These are phyloP conservation scores for Acleris laterana DNA, from an alignment of 2,888 invertebrate species.

Conservation along the genomic window DNA sequence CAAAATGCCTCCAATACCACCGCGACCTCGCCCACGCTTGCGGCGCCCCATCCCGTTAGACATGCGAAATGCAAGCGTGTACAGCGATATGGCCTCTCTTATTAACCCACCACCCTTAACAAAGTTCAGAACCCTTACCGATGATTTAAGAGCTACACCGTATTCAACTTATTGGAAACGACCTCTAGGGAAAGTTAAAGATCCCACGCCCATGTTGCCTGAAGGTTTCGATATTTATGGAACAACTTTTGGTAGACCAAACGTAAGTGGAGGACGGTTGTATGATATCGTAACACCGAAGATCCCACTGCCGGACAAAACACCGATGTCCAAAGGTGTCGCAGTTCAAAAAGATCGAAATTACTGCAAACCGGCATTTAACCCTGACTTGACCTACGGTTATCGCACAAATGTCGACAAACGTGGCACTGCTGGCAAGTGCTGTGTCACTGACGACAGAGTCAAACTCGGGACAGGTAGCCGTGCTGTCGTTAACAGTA, in stretches of 20 bases:
- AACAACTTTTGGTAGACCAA: constrained; percentile 48
- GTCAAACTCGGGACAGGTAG: constrained; percentile 62
- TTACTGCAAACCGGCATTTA: constrained; percentile 57
- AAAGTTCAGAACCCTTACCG: constrained; percentile 51
- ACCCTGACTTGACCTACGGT: constrained; percentile 63
- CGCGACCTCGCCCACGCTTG: constrained; percentile 42
- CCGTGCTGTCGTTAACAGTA: constrained; percentile 61
- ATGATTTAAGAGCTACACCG: constrained; percentile 49
- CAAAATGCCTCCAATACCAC: constrained; percentile 44
- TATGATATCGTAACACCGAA: constrained; percentile 54
- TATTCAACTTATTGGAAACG: constrained; percentile 55
- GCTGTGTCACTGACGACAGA: constrained; percentile 72
- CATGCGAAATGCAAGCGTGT: constrained; percentile 46
- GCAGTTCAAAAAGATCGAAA: constrained; percentile 48
- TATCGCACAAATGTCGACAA: constrained; percentile 52
- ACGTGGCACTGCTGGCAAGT: constrained; percentile 61
- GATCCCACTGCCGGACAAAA: constrained; percentile 43
- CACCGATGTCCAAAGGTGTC: constrained; percentile 41
- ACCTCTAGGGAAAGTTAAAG: constrained; percentile 44
- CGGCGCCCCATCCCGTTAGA: constrained; percentile 42
- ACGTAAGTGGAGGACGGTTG: constrained; percentile 37
- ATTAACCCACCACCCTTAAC: constrained; percentile 50
- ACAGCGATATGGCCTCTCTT: constrained; percentile 42
- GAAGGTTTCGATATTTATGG: constrained; percentile 42
- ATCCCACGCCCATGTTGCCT: constrained; percentile 50